Evolutionary conservation across 1,140 invertebrate genomes (phyloP), one percentile per base, ranked within the genome.

Genomic region (Brachystomella parvula): DNA sequence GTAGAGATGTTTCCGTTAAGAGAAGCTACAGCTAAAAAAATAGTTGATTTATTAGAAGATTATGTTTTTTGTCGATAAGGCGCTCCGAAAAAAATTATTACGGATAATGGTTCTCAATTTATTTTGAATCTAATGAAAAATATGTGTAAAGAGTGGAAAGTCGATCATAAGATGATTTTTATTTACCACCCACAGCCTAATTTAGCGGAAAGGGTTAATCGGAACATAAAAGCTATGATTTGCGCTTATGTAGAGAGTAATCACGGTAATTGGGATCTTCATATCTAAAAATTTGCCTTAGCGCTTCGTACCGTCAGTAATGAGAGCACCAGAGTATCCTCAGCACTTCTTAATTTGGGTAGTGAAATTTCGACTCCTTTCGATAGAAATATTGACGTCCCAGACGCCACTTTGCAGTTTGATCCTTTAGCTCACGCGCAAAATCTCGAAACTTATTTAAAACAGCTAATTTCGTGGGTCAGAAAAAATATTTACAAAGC

Each of bases 171-270:
- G 2, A 75, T 72, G 26, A 74, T 71, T 0, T 74, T 76, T 0
- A 30, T 74, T 0, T 80, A 81, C 64, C 77, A 79, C 65, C 76
- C 78, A 6, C 73, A 77, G 58, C 70, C 76, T 0, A 80, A 81
- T 61, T 75, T 75, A 0, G 75, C 76, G 0, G 80, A 81, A 68
- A 64, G 79, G 29, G 76, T 76, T 3, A 81, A 81, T 63, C 56
- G 76, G 15, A 76, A 77, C 26, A 24, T 82, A 2, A 79, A 81
- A 64, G 69, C 74, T 1, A 76, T 76, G 71, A 66, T 81, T 0
- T 62, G 72, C 0, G 76, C 78, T 0, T 75, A 75, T n/a, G 74
- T 80, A 0, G 69, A 73, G 6, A 60, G 74, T 0, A 71, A 78
- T 32, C 78, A 81, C 58, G 24, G 44, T 3, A 31, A 63, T 1